Evolutionary conservation across 2,113 vertebrate genomes (phyloP).

Genomic region (Dromiciops gliroides): DNA sequence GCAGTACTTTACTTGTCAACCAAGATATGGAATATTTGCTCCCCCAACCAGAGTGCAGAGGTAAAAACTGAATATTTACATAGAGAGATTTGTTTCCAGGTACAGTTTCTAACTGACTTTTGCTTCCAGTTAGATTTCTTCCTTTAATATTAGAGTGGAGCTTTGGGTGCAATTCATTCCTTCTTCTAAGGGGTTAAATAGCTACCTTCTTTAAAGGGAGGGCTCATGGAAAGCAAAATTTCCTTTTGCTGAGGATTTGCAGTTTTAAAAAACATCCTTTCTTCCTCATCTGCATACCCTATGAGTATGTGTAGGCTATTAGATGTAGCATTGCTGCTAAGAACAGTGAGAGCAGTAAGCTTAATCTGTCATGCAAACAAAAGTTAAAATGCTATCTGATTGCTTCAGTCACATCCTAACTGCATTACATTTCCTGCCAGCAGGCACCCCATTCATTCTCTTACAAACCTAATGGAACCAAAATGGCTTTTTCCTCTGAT

Average conservation of each 20-base stretch:
- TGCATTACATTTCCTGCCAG: constrained; percentile 78
- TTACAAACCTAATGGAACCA: constrained; percentile 76
- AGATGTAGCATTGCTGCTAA: constrained; percentile 68
- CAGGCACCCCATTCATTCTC: constrained; percentile 78
- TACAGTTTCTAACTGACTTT: accelerated
- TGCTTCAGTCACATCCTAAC: constrained; percentile 78
- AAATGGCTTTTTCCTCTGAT: constrained; percentile 76
- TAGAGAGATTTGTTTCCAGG: neutral
- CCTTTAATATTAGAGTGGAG: neutral
- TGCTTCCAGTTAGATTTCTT: neutral
- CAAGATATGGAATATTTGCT: constrained; percentile 95
- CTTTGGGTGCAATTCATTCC: neutral
- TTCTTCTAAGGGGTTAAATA: constrained; percentile 67
- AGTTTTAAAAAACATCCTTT: constrained; percentile 76
- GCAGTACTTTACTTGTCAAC: constrained; percentile 94
- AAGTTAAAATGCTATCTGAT: constrained; percentile 80
- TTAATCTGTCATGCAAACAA: constrained; percentile 79
- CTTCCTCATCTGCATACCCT: constrained; percentile 78
- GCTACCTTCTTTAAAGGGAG: constrained; percentile 55
- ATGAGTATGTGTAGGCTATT: constrained; percentile 68
- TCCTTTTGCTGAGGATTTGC: constrained; percentile 74
- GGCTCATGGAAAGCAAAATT: constrained; percentile 65
- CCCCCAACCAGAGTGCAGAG: constrained; percentile 95
- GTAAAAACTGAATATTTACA: constrained; percentile 75
- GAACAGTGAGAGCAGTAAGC: constrained; percentile 72